Conservation (phyloP, 2,888 invertebrate genomes). For the Gari tellinella region DNA sequence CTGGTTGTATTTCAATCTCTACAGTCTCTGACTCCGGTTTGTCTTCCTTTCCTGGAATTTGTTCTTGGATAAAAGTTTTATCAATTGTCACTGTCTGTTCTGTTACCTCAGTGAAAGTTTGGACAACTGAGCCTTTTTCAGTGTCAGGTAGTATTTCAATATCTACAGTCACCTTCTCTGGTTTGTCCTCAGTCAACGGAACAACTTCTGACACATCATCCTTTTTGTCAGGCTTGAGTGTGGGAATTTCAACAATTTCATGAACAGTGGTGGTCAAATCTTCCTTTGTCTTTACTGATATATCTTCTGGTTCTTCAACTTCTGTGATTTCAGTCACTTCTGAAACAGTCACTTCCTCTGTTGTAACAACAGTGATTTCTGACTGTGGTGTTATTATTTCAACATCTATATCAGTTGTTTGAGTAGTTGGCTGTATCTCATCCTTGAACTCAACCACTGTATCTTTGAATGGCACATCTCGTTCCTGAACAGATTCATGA, state of each 20-base stretch:
- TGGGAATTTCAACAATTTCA: not conserved
- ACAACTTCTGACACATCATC: slow-evolving; percentile 1
- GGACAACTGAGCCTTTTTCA: slow-evolving; percentile 19
- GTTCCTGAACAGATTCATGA: not conserved
- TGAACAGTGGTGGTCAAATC: slow-evolving; percentile 1
- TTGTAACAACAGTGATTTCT: not conserved
- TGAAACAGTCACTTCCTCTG: not conserved
- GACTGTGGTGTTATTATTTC: not conserved
- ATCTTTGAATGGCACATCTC: not conserved
- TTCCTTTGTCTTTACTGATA: slow-evolving; percentile 10
- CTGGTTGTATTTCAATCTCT: slow-evolving; percentile 19
- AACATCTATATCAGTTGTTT: slow-evolving; percentile 1
- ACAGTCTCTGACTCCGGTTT: slow-evolving; percentile 17
- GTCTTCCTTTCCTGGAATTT: too few relatives aligned
- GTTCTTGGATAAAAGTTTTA: too few relatives aligned
- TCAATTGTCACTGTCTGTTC: too few relatives aligned
- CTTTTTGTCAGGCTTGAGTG: not conserved
- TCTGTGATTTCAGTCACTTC: not conserved
- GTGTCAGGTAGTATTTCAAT: slow-evolving; percentile 29
- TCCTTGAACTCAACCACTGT: slow-evolving; percentile 10
- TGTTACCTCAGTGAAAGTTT: too few relatives aligned
- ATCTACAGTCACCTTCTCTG: slow-evolving; percentile 23
- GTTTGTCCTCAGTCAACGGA: not conserved
- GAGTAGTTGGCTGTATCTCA: not conserved
- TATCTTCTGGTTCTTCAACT: slow-evolving; percentile 12